phyloP scores from a whole-genome alignment of 2,113 vertebrate species.

The Trachemys scripta region DNA sequence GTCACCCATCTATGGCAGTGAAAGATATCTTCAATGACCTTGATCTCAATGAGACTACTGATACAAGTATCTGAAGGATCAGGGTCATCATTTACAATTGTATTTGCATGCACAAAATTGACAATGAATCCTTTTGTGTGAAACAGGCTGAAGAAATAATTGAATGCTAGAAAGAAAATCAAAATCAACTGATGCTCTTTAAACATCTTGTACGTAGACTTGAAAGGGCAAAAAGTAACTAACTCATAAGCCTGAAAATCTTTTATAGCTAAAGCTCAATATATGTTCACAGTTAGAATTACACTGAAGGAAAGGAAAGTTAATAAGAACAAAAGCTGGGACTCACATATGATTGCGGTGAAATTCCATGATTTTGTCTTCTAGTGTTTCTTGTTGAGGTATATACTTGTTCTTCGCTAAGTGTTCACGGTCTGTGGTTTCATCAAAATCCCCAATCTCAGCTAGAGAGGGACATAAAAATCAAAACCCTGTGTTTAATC shows the following conservation, averaged over 20 bases:
- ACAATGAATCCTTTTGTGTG: slow-evolving; percentile 48
- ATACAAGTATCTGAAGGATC: slow-evolving; percentile 40
- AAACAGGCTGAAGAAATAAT: slow-evolving; percentile 66
- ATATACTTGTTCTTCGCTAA: slow-evolving; percentile 96
- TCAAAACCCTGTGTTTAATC: background rate
- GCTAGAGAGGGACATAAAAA: slow-evolving; percentile 77
- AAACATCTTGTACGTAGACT: background rate
- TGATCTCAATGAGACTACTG: slow-evolving; percentile 30
- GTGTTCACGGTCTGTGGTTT: slow-evolving; percentile 92
- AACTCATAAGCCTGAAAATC: background rate
- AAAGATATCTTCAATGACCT: slow-evolving; percentile 37
- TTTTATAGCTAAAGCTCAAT: background rate
- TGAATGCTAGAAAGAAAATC: slow-evolving; percentile 39
- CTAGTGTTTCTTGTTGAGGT: slow-evolving; percentile 94
- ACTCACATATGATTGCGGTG: slow-evolving; percentile 94
- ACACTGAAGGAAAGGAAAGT: background rate
- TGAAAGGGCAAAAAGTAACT: background rate
- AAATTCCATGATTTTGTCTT: slow-evolving; percentile 96
- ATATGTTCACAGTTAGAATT: background rate
- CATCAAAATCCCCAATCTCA: slow-evolving; percentile 98
- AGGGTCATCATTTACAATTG: slow-evolving; percentile 57
- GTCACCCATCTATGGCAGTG: background rate
- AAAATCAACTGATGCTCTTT: slow-evolving; percentile 8
- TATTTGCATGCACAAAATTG: slow-evolving; percentile 53
- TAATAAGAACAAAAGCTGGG: background rate